These are phyloP conservation scores for Amazona ochrocephala DNA, from an alignment of 2,797 vertebrate species.

Conservation along the genomic window DNA sequence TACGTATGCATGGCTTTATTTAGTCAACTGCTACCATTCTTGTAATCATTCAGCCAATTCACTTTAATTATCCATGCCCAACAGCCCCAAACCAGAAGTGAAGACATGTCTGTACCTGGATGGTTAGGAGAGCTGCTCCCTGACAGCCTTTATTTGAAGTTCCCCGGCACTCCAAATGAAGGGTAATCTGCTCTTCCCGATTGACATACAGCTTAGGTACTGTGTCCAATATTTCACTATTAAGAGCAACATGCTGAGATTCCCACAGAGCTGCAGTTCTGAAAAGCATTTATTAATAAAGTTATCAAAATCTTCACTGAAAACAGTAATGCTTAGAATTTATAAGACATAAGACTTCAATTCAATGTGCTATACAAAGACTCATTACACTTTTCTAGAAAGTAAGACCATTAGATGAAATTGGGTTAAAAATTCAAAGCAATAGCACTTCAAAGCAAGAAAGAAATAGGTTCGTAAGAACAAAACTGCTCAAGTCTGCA, in stretches of 20 bases:
- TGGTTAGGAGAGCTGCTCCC: conserved; percentile 87
- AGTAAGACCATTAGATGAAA: neutral
- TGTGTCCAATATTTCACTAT: conserved; percentile 88
- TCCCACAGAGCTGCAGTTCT: conserved; percentile 92
- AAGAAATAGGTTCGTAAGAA: neutral
- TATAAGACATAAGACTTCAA: neutral
- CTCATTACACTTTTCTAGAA: neutral
- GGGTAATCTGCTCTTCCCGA: conserved; percentile 89
- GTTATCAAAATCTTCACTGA: neutral
- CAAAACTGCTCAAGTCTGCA: neutral
- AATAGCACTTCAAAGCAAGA: conserved; percentile 6
- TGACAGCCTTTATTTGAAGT: conserved; percentile 88
- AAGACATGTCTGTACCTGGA: conserved; percentile 80
- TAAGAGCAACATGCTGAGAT: conserved; percentile 92
- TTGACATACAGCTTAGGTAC: conserved; percentile 92
- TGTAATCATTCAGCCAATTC: neutral
- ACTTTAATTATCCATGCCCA: neutral
- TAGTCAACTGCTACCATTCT: neutral
- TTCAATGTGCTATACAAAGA: neutral
- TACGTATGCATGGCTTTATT: accelerated
- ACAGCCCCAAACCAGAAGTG: neutral
- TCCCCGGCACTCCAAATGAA: conserved; percentile 90
- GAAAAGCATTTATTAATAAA: conserved; percentile 42
- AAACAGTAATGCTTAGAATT: neutral
- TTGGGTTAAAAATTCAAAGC: neutral